These are phyloP conservation scores for Pinna nobilis DNA, from an alignment of 1,140 invertebrate species.

Conservation along the genomic window DNA sequence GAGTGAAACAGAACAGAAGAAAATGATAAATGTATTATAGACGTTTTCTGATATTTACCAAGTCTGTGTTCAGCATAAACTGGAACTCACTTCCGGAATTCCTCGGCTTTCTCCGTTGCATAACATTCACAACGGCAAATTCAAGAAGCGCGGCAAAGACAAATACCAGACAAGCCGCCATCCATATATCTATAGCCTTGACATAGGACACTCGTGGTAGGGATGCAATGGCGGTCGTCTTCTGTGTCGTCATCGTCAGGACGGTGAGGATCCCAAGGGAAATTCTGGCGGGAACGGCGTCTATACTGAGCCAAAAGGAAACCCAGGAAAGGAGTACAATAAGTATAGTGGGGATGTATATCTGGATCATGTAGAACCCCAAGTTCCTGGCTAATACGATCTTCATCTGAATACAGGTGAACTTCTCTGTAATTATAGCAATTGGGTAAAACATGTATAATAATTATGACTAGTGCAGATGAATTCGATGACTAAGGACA, in stretches of 20 bases:
- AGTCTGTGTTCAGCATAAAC: no score
- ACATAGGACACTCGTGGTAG: constrained; percentile 78
- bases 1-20: no score
- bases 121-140: constrained; percentile 83
- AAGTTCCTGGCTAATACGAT: constrained; percentile 92
- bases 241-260: constrained; percentile 59
- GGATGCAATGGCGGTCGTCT: constrained; percentile 44
- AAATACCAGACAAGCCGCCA: constrained; percentile 91
- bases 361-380: constrained; percentile 93
- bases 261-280: constrained; percentile 64
- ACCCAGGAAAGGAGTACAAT: constrained; percentile 95
- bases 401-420: constrained; percentile 80
- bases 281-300: constrained; percentile 77
- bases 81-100: no score
- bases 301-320: constrained; percentile 81
- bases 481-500: no score
- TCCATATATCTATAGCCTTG: constrained; percentile 90
- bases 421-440: constrained; percentile 46
- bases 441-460: no score
- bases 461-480: no score
- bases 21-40: no score
- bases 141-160: constrained; percentile 89
- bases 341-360: constrained; percentile 93
- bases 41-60: no score
- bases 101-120: constrained; percentile 37